phyloP scores from a whole-genome alignment of 2,797 vertebrate genomes.

The Xiphophorus birchmanni region DNA sequence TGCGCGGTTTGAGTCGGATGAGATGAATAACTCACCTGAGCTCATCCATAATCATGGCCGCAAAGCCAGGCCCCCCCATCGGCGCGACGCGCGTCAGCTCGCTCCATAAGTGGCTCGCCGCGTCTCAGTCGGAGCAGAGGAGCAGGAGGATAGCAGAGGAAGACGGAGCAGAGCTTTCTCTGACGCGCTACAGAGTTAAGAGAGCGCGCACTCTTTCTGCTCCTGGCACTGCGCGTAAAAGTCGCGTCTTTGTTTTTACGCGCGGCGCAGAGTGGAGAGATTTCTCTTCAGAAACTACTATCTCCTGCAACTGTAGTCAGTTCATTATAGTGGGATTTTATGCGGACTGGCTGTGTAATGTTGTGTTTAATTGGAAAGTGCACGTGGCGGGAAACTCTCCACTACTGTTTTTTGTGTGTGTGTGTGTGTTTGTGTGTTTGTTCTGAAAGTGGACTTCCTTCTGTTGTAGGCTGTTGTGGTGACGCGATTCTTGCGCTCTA shows the following conservation, averaged over 20 bases:
- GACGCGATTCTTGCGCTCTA: conserved; percentile 1
- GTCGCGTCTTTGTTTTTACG: conserved; percentile 50
- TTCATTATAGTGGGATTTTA: neutral
- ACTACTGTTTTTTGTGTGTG: neutral
- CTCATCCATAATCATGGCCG: conserved; percentile 38
- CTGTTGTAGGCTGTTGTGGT: neutral
- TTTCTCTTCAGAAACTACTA: neutral
- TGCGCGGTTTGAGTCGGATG: neutral
- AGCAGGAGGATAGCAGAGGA: conserved; percentile 25
- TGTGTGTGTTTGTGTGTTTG: too few relatives aligned
- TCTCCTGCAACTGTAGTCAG: neutral
- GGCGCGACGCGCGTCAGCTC: conserved; percentile 31
- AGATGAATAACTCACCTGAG: conserved; percentile 35
- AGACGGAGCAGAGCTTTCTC: neutral
- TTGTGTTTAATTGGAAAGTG: neutral
- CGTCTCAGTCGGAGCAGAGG: conserved; percentile 26
- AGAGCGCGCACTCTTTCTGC: neutral
- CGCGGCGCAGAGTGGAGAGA: conserved; percentile 13
- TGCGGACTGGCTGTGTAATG: conserved; percentile 1
- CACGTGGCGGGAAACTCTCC: neutral
- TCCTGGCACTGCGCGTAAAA: conserved; percentile 43
- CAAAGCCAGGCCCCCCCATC: conserved; percentile 27
- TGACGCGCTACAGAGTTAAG: neutral
- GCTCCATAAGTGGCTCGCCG: conserved; percentile 34
- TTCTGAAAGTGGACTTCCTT: neutral